Evolutionary conservation across 2,113 vertebrate species (phyloP).

Genomic region (Aspiorhynchus laticeps): DNA sequence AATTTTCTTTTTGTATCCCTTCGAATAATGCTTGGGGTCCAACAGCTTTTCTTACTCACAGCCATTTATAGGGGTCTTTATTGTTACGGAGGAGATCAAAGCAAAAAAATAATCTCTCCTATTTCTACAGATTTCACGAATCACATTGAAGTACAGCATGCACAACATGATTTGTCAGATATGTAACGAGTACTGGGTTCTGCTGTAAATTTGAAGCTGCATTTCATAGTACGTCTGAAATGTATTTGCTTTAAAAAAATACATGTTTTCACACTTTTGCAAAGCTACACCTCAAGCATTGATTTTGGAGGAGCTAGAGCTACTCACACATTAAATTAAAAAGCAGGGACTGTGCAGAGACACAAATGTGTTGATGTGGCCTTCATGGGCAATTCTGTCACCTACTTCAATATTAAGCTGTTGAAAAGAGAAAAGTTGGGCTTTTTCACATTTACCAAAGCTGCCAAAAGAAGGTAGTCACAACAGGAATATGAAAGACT

Average conservation of each 20-base stretch:
- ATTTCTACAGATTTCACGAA: constrained; percentile 46
- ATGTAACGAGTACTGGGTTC: background rate
- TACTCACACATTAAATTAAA: constrained; percentile 5
- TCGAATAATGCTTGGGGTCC: constrained; percentile 24
- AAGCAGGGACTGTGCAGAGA: background rate
- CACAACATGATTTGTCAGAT: constrained; percentile 3
- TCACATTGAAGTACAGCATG: background rate
- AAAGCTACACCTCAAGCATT: background rate
- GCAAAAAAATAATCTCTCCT: background rate
- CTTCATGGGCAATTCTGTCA: constrained; percentile 4
- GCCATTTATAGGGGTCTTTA: constrained; percentile 14
- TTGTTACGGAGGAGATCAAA: constrained; percentile 31
- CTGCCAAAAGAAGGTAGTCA: background rate
- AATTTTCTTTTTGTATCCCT: constrained; percentile 1
- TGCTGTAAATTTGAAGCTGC: background rate
- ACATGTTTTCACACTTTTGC: background rate
- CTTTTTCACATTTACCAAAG: background rate
- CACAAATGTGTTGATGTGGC: constrained; percentile 24
- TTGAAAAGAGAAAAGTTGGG: background rate
- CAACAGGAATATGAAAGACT: background rate
- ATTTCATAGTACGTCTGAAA: background rate
- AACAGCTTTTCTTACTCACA: constrained; percentile 29
- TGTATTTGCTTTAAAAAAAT: background rate
- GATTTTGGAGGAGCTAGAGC: background rate
- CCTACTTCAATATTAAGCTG: constrained; percentile 17